A percentile compares a stretch with the other conserved stretches of the same genome.
These are phyloP conservation scores for Rhabdomys pumilio DNA, from an alignment of 2,797 vertebrate genomes.

Conservation along the genomic window DNA sequence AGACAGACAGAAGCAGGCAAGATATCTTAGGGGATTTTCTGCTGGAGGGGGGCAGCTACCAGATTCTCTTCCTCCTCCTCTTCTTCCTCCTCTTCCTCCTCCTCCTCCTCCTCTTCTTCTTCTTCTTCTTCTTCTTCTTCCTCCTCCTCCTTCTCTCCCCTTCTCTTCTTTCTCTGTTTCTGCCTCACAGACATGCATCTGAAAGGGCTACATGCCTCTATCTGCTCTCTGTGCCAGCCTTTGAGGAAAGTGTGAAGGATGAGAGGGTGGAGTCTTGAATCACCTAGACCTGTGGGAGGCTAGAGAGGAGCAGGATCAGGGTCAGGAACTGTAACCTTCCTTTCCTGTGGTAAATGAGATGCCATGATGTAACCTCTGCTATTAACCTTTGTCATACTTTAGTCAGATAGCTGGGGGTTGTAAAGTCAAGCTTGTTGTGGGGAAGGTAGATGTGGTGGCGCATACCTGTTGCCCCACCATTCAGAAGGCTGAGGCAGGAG, in stretches of 20 bases:
- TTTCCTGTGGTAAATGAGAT: neutral
- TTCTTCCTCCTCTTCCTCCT: too few species aligned
- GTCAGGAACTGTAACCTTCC: neutral
- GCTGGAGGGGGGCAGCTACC: neutral
- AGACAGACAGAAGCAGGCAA: neutral
- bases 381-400: neutral
- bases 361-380: neutral
- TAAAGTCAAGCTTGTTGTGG: neutral
- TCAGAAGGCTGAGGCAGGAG: neutral
- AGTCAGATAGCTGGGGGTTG: neutral
- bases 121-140: too few species aligned
- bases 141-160: too few species aligned
- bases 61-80: too few species aligned
- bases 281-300: neutral
- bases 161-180: neutral
- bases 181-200: neutral
- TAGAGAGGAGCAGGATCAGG: neutral
- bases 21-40: neutral
- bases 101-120: too few species aligned
- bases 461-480: neutral
- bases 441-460: neutral
- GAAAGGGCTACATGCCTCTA: neutral
- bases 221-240: neutral
- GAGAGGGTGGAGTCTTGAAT: neutral
- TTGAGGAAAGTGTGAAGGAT: neutral